Conservation (phyloP, 2,888 invertebrate species). For the Frankliniella intonsa region DNA sequence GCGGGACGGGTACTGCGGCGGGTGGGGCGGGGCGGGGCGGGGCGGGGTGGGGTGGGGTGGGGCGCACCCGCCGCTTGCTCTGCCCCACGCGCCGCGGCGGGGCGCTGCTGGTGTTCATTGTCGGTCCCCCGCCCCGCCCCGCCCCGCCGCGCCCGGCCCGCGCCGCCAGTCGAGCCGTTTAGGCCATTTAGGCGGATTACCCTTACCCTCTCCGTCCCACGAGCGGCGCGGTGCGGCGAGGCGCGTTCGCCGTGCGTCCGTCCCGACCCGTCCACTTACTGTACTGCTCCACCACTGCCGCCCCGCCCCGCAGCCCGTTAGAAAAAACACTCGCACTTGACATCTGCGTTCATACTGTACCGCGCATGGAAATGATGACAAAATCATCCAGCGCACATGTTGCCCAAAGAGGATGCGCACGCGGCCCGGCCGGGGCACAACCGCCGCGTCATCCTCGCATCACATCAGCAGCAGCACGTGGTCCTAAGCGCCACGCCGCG, state of each 20-base stretch:
- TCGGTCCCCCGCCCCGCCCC: background rate
- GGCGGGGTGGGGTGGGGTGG: background rate
- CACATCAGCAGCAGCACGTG: too few relatives aligned
- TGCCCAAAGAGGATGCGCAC: too few relatives aligned
- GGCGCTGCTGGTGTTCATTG: background rate
- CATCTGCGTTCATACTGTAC: too few relatives aligned
- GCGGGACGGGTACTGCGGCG: background rate
- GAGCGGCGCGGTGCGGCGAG: background rate
- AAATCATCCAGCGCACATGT: too few relatives aligned
- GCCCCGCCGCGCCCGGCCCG: background rate
- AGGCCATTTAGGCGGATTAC: slow-evolving; percentile 12
- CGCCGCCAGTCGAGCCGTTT: background rate
- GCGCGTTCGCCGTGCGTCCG: background rate
- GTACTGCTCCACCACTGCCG: background rate
- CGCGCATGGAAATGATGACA: too few relatives aligned
- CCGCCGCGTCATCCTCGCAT: too few relatives aligned
- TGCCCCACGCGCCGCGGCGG: background rate
- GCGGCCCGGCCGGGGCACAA: too few relatives aligned
- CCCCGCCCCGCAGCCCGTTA: too few relatives aligned
- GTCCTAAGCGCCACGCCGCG: background rate
- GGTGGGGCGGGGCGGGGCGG: background rate
- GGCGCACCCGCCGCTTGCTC: background rate
- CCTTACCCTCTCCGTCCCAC: slow-evolving; percentile 2
- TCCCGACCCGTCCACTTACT: too few relatives aligned
- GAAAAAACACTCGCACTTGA: too few relatives aligned